These are phyloP conservation scores for Drosophila tristis DNA, from an alignment of 1,140 invertebrate species.

Conservation along the genomic window DNA sequence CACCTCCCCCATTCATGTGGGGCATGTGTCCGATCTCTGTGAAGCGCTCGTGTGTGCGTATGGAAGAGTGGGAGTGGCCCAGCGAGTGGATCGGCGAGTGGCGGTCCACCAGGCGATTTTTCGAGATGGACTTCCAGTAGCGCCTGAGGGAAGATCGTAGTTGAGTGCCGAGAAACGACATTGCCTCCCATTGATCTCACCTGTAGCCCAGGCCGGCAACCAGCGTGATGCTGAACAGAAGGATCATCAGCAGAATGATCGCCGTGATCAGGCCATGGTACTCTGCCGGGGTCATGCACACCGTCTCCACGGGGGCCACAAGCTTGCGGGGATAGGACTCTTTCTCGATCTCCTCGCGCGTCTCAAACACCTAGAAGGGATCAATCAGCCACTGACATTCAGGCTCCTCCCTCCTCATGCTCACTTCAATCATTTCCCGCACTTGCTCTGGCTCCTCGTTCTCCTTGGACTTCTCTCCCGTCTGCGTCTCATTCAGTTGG, in stretches of 20 bases:
- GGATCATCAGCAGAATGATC: conserved; percentile 88
- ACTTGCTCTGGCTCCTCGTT: conserved; percentile 89
- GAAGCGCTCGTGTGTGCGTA: conserved; percentile 81
- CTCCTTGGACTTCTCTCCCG: conserved; percentile 61
- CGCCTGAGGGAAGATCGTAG: conserved; percentile 82
- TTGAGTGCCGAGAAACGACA: neutral
- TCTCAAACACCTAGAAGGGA: conserved; percentile 87
- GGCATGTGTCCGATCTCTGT: conserved; percentile 79
- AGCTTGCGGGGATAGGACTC: conserved; percentile 86
- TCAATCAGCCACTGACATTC: neutral
- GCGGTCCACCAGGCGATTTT: conserved; percentile 87
- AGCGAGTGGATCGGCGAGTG: conserved; percentile 81
- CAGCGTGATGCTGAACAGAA: conserved; percentile 88
- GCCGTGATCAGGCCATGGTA: conserved; percentile 91
- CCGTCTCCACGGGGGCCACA: conserved; percentile 86
- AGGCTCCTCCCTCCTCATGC: neutral
- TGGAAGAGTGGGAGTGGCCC: conserved; percentile 78
- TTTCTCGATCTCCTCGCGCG: conserved; percentile 89
- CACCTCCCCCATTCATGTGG: conserved; percentile 28
- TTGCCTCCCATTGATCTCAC: conserved; percentile 73
- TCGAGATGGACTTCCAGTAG: conserved; percentile 89
- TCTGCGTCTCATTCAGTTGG: conserved; percentile 58
- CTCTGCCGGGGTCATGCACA: conserved; percentile 90
- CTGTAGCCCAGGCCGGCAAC: conserved; percentile 89
- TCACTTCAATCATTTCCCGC: conserved; percentile 93